Percentiles rank a stretch among this genome's conserved stretches.
phyloP scores from a whole-genome alignment of 2,113 vertebrate genomes.

The Phainopepla nitens region DNA sequence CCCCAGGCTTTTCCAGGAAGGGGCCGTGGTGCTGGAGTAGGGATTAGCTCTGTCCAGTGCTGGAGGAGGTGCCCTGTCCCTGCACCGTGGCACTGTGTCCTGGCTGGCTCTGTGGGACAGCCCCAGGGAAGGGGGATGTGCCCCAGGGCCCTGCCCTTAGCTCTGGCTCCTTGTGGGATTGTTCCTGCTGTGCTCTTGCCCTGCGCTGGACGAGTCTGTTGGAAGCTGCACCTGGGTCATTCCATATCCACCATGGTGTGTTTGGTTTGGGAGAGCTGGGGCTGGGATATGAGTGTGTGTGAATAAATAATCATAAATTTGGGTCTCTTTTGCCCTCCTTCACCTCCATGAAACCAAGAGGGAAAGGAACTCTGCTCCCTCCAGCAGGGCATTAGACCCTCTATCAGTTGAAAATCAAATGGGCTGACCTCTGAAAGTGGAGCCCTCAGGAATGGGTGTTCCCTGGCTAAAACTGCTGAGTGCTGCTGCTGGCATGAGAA shows the following conservation, averaged over 20 bases:
- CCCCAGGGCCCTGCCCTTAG: accelerated
- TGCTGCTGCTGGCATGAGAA: neutral
- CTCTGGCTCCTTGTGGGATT: neutral
- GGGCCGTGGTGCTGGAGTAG: neutral
- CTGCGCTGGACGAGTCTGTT: accelerated
- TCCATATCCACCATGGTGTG: neutral
- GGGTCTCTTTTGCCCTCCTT: neutral
- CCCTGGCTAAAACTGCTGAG: accelerated
- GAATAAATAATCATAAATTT: neutral
- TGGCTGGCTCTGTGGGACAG: neutral
- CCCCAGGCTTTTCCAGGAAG: accelerated
- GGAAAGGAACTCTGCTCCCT: neutral
- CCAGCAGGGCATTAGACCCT: neutral
- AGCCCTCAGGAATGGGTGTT: neutral
- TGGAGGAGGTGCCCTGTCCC: neutral
- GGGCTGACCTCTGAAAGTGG: neutral
- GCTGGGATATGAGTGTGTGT: neutral
- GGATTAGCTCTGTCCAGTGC: accelerated
- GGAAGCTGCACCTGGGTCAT: neutral
- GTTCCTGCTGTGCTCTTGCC: neutral
- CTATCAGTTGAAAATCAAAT: neutral
- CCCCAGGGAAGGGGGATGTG: neutral
- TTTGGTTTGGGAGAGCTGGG: neutral
- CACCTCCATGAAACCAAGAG: neutral
- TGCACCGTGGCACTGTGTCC: accelerated